phyloP scores from a whole-genome alignment of 1,140 invertebrate species.

The Aphidius gifuensis region DNA sequence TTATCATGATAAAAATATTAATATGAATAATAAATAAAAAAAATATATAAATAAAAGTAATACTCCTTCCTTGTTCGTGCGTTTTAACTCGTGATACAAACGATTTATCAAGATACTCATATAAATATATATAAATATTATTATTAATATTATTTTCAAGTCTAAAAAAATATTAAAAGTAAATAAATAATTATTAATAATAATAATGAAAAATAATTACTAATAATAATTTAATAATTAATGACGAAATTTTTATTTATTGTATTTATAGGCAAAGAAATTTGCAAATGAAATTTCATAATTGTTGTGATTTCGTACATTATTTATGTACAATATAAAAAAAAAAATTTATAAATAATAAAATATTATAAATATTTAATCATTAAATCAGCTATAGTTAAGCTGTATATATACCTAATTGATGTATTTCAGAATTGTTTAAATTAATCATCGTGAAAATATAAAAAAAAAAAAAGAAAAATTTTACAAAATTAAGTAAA shows the following conservation, averaged over 20 bases:
- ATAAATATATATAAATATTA: constrained; percentile 1
- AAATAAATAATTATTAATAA: neutral
- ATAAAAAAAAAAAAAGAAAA: constrained; percentile 4
- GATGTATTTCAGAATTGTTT: constrained; percentile 41
- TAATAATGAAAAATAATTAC: constrained; percentile 8
- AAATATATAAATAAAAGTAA: too few relatives aligned
- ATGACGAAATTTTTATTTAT: constrained; percentile 1
- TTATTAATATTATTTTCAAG: neutral
- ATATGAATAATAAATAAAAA: neutral
- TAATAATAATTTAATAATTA: constrained; percentile 1
- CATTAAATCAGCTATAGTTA: constrained; percentile 49
- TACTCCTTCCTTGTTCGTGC: constrained; percentile 6
- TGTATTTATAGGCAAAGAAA: neutral
- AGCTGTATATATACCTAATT: constrained; percentile 51
- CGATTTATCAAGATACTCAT: neutral
- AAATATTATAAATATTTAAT: constrained; percentile 52
- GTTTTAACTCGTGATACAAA: constrained; percentile 8
- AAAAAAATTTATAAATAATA: constrained; percentile 42
- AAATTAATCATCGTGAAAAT: neutral
- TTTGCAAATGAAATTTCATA: constrained; percentile 41
- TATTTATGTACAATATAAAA: too few relatives aligned
- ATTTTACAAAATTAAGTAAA: constrained; percentile 1
- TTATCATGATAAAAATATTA: constrained; percentile 9
- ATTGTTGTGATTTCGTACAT: constrained; percentile 49
- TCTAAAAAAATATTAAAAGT: neutral